Percentiles rank a stretch among this genome's conserved stretches.
Conservation (phyloP, 2,888 invertebrate genomes). For the Neria commutata region DNA sequence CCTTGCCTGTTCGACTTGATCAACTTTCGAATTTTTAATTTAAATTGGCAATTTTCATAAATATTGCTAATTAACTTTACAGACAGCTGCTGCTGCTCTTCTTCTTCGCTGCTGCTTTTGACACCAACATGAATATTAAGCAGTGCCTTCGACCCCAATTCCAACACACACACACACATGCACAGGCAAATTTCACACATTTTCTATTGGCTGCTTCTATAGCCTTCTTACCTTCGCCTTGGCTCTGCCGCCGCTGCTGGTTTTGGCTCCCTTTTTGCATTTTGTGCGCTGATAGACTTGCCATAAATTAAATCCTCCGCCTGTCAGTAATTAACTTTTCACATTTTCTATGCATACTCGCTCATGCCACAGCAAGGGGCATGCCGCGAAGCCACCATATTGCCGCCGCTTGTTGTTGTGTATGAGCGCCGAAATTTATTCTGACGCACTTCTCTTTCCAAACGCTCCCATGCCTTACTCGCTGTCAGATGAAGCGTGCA, state of each 20-base stretch:
- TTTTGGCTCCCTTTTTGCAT: not conserved
- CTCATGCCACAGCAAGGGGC: no score
- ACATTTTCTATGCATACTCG: not conserved
- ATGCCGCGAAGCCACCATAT: no score
- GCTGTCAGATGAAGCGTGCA: not conserved
- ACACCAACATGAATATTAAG: conserved; percentile 2
- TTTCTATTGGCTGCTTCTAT: no score
- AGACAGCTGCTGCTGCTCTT: not conserved
- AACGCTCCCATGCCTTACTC: not conserved
- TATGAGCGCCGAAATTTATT: no score
- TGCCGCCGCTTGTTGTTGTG: no score
- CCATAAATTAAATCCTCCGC: conserved; percentile 7
- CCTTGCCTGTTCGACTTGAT: no score
- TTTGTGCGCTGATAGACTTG: not conserved
- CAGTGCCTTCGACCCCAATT: not conserved
- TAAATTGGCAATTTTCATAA: conserved; percentile 7
- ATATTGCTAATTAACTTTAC: conserved; percentile 1
- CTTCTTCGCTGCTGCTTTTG: not conserved
- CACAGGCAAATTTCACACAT: not conserved
- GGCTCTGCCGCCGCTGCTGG: not conserved
- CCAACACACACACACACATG: not conserved
- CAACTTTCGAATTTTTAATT: not conserved
- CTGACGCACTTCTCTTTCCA: no score
- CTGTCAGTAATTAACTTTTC: conserved; percentile 1
- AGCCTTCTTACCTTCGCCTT: no score